These are phyloP conservation scores for Rhizomys pruinosus DNA, from an alignment of 2,113 vertebrate species.

Conservation along the genomic window DNA sequence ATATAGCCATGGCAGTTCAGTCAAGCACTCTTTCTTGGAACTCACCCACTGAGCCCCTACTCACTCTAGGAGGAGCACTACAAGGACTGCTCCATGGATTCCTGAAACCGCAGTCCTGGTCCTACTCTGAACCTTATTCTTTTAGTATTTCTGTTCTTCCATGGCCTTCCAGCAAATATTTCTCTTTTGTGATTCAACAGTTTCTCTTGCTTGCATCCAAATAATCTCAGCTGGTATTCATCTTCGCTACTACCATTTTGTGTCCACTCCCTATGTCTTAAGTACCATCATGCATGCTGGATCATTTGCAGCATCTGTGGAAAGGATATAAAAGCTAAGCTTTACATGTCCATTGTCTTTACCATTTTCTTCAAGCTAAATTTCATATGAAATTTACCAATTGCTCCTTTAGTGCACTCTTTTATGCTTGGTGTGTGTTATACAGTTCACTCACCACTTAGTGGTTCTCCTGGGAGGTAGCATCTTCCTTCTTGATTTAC, in stretches of 20 bases:
- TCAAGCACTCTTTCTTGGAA: neutral
- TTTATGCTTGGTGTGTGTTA: neutral
- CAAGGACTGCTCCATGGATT: neutral
- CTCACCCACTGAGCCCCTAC: neutral
- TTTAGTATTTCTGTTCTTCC: neutral
- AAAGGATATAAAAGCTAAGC: constrained; percentile 42
- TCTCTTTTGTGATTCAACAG: neutral
- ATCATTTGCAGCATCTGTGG: neutral
- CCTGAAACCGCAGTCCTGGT: neutral
- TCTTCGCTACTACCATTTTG: neutral
- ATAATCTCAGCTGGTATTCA: neutral
- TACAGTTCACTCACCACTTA: neutral
- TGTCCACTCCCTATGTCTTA: neutral
- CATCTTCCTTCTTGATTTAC: neutral
- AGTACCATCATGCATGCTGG: neutral
- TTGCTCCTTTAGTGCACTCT: neutral
- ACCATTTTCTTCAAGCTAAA: constrained; percentile 33
- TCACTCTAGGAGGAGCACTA: neutral
- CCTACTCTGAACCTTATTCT: neutral
- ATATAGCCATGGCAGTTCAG: neutral
- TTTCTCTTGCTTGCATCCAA: neutral
- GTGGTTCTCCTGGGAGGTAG: neutral
- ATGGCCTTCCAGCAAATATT: neutral
- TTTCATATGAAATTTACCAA: neutral
- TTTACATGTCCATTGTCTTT: neutral